Conservation (phyloP, 1,140 invertebrate species). For the Rhopalosiphum padi region DNA sequence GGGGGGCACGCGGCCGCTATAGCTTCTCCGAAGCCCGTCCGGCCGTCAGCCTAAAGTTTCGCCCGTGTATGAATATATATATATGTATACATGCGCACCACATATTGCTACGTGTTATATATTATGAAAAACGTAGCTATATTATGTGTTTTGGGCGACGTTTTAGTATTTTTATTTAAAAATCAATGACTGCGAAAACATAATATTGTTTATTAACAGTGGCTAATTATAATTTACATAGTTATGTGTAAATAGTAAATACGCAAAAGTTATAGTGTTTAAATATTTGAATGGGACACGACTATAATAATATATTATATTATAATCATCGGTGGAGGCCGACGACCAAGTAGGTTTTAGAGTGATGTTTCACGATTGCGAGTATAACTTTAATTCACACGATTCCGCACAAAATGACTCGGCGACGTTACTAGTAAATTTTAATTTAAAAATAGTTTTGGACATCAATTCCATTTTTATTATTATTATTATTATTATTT, state of each 20-base stretch:
- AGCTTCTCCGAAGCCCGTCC: neutral
- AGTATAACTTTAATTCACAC: too few relatives aligned
- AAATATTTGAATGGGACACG: neutral
- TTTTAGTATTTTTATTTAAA: neutral
- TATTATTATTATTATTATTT: too few relatives aligned
- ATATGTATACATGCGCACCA: too few relatives aligned
- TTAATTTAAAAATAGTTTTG: too few relatives aligned
- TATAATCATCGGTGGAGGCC: neutral
- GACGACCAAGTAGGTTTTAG: neutral
- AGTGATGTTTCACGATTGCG: too few relatives aligned
- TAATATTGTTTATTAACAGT: neutral
- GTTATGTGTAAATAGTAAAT: neutral
- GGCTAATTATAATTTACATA: neutral
- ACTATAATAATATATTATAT: neutral
- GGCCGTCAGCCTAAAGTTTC: neutral
- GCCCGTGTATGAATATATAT: too few relatives aligned
- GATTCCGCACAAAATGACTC: too few relatives aligned
- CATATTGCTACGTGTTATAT: neutral
- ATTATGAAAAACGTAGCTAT: neutral
- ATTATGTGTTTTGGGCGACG: too few relatives aligned
- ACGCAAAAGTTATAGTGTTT: neutral
- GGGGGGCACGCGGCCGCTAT: neutral
- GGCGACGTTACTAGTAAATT: too few relatives aligned
- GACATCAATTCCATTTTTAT: too few relatives aligned
- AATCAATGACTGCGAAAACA: neutral